A percentile compares a stretch with the other conserved stretches of the same genome.
Evolutionary conservation across 1,140 invertebrate species (phyloP).

Genomic region (Polypedilum pembai): DNA sequence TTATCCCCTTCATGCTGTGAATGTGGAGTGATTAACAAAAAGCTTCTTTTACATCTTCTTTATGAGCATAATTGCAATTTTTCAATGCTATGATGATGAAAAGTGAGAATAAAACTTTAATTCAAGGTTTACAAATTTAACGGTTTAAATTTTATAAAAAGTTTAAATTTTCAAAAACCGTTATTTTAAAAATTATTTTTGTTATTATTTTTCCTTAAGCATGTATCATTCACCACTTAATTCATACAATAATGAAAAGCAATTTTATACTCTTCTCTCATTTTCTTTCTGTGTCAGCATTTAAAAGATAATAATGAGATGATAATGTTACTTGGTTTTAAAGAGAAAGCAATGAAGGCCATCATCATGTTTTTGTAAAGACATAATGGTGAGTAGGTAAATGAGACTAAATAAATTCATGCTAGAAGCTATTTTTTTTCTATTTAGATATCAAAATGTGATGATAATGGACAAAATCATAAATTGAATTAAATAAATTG

Average conservation of each 20-base stretch:
- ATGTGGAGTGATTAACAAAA: neutral
- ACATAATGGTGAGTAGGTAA: neutral
- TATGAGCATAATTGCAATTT: too few species aligned
- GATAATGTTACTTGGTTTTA: neutral
- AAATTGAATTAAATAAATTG: neutral
- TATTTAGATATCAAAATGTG: neutral
- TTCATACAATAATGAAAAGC: constrained; percentile 13
- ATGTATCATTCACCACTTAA: neutral
- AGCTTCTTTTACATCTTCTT: neutral
- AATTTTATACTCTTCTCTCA: neutral
- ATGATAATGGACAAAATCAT: neutral
- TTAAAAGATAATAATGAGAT: neutral
- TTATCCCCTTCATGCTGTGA: neutral
- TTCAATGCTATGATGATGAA: too few species aligned
- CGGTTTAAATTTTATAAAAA: too few species aligned
- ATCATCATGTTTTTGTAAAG: neutral
- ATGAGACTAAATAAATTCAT: neutral
- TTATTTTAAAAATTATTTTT: too few species aligned
- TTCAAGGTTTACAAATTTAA: too few species aligned
- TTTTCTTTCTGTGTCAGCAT: constrained; percentile 17
- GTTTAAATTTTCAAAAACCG: too few species aligned
- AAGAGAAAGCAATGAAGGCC: neutral
- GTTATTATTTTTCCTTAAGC: too few species aligned
- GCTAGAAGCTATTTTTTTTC: neutral
- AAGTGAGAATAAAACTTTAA: too few species aligned